Base-by-base conservation (phyloP, 2,888 invertebrate species). In the Phragmatobia fuliginosa region DNA sequence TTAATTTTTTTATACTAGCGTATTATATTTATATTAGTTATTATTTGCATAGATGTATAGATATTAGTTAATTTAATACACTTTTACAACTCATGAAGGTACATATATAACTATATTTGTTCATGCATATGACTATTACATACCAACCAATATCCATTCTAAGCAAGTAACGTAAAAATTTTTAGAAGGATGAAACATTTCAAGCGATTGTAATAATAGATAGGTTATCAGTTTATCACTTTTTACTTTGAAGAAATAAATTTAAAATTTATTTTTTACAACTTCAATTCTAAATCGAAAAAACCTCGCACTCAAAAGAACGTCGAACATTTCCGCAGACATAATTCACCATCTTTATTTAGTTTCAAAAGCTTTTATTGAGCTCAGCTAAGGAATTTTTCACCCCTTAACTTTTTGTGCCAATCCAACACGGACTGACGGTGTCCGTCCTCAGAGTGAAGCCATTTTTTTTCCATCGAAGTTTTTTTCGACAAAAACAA, bases 401-500 rank as follows among this genome's bases (percentile, higher is more conserved):
- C 33, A 72, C 41, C 71, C 76, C 64, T 68, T 67, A 70, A 71
- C 60, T 75, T 78, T 73, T 70, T 74, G 70, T 68, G 68, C 59
- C 61, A 73, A 75, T 69, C 70, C 66, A 69, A 70, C 61, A 69
- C 67, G 28, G 61, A 66, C 68, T 73, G 76, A 71, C 72, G 68
- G 28, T 68, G 71, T 67, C 68, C 70, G 65, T 73, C 66, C 70
- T 61, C 68, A 65, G 66, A 66, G 71, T 67, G 68, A 74, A 68
- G 71, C 32, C 68, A 62, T 31, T 75, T 74, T 72, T 45, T 75
- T 80, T 68, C 59, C 38, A 67, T 64, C 32, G 18, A 66, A 71
- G 62, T 71, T 76, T 75, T 72, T 79, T 73, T 73, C 28, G n/a
- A 62, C 62, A 69, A 73, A 78, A 71, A 75, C 73, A 79, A 71